Base-by-base conservation (phyloP, 2,113 vertebrate species). In the Alaudala cheleensis region DNA sequence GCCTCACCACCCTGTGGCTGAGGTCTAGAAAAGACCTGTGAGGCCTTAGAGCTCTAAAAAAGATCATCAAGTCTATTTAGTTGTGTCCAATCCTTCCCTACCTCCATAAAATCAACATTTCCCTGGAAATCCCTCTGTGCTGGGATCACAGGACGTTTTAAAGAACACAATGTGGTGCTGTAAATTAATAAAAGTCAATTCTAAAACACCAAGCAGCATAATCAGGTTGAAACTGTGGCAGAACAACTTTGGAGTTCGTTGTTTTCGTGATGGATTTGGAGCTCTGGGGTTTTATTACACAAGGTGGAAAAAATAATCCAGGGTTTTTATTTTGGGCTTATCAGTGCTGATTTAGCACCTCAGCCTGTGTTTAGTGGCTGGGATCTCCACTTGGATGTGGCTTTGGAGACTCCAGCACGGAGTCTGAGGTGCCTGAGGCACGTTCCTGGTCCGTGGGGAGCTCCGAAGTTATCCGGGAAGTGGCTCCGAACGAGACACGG, bases 221-320 rank as follows among this genome's bases (percentile, higher is more conserved):
- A 64, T 19, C 2, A 4, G 14, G 9, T 72, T 37, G 31, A 57
- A 80, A 42, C 34, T 0, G 1, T 28, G 64, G 33, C 3, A 3
- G 20, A 87, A 50, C 1, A 3, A 24, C 37, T 92, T 77, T 28
- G 47, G 60, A 78, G 24, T 71, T 81, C 29, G 12, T 47, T 10
- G 1, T 65, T 85, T 90, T 58, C 21, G 28, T 33, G 18, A 26
- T 34, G 25, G 29, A 25, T 49, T 17, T 61, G 56, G 19, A 19
- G 11, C 29, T 86, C 21, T 0, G 1, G 1, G 8, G 10, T 84
- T 96, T 91, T 83, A 88, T 74, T 61, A 45, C 60, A 16, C 5
- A 3, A 71, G 60, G 64, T 47, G 61, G 56, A 54, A 86, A n/a
- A 86, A 88, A 74, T 58, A 89, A 89, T 93, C 40, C 34, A 39